Percentiles rank a stretch among this genome's conserved stretches.
Conservation (phyloP, 2,113 vertebrate genomes). For the Rattus rattus region DNA sequence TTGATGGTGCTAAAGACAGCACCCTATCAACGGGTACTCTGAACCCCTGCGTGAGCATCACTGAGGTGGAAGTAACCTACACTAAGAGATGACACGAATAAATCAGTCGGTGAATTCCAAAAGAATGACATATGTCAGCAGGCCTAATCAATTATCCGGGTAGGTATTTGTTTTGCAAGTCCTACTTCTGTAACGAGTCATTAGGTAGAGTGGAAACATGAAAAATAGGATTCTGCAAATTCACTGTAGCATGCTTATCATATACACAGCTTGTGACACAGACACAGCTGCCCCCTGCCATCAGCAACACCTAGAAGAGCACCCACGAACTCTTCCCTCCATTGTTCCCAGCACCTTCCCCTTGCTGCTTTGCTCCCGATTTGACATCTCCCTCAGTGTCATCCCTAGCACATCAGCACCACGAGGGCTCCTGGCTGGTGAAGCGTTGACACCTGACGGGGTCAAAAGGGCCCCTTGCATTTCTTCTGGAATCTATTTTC, state of each 20-base stretch:
- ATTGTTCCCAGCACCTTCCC: background rate
- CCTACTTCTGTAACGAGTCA: background rate
- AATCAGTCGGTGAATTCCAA: background rate
- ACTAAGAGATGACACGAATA: background rate
- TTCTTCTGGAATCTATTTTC: background rate
- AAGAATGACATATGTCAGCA: conserved; percentile 25
- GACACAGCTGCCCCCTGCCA: background rate
- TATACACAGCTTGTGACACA: too few relatives aligned
- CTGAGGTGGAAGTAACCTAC: background rate
- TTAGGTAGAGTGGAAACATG: background rate
- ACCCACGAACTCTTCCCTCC: background rate
- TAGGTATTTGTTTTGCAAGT: conserved; percentile 15
- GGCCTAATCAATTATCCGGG: background rate
- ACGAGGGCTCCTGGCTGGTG: background rate
- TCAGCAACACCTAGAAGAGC: background rate
- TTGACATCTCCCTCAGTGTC: background rate
- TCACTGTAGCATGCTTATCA: fast-evolving
- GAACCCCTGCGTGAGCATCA: background rate
- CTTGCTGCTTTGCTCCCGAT: background rate
- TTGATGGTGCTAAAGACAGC: background rate
- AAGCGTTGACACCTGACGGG: background rate
- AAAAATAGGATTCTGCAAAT: background rate
- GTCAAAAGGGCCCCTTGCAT: background rate
- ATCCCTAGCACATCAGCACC: background rate
- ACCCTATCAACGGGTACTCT: background rate